Base-by-base conservation (phyloP, 2,797 vertebrate species). In the Aeoliscus strigatus region DNA sequence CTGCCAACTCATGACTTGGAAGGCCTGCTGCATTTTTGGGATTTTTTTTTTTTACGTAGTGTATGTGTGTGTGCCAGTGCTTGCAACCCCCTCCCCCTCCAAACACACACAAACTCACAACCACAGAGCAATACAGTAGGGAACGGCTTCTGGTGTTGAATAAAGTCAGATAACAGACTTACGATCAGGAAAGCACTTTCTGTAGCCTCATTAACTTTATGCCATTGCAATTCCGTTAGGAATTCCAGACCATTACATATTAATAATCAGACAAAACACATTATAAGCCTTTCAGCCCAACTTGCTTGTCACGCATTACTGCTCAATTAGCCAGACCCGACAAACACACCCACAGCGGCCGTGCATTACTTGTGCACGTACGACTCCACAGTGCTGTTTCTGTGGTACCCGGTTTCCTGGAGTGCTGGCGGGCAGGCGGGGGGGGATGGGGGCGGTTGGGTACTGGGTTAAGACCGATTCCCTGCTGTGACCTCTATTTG, bases 401-500 rank as follows among this genome's bases (percentile, higher is more conserved):
- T 54, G 39, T 58, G 53, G 50, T 63, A 39, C 61, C 48, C 17
- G 2, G 58, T 66, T 79, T 80, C 67, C 72, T 71, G 40, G 34
- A 70, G 71, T 30, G 58, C 56, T 13, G 14, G 41, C 11, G 16
- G 46, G 14, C 6, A 31, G 17, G 39, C 63, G 3, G 17, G 11
- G 38, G n/a, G n/a, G 18, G n/a, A 24, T 16, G 25, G 17, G 27
- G 25, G 40, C 34, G 27, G 13, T 17, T 23, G 48, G 47, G 51
- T 13, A 44, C 43, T 4, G 36, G 59, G 48, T 49, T 70, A 39
- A 69, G 39, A 65, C 40, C 45, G 72, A 64, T 73, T 74, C 73
- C 75, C 51, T 38, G 31, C 48, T 27, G 35, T 79, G 66, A 79
- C 82, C 84, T 74, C 64, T 58, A 35, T 60, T 64, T 87, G 78